Evolutionary conservation across 2,888 invertebrate genomes (phyloP).

Genomic region (Bombylius major): DNA sequence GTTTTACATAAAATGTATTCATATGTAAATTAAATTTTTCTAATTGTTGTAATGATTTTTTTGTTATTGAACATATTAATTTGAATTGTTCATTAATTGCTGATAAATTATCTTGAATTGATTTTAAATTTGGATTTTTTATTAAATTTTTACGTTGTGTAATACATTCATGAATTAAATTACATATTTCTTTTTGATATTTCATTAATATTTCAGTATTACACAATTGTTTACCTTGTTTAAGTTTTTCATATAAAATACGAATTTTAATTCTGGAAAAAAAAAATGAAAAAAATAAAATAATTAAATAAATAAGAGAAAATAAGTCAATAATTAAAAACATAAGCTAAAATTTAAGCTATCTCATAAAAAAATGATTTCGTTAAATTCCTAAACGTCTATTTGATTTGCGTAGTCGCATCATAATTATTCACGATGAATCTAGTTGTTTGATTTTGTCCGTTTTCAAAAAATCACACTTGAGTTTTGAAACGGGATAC

Average conservation of each 20-base stretch:
- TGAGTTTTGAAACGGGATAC: no score
- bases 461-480: no score
- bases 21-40: not conserved
- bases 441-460: no score
- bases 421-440: no score
- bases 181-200: not conserved
- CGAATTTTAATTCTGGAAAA: not conserved
- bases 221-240: no score
- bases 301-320: no score
- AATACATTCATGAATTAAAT: not conserved
- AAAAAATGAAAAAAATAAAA: not conserved
- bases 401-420: no score
- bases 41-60: not conserved
- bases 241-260: not conserved
- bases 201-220: no score
- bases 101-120: not conserved
- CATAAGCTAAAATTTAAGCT: no score
- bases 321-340: no score
- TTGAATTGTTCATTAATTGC: not conserved
- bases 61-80: not conserved
- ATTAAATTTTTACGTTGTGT: not conserved
- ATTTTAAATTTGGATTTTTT: not conserved
- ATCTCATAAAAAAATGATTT: no score
- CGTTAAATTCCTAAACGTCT: no score
- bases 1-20: not conserved